Conservation (phyloP, 2,888 invertebrate species). For the Drosophila barbarae region DNA sequence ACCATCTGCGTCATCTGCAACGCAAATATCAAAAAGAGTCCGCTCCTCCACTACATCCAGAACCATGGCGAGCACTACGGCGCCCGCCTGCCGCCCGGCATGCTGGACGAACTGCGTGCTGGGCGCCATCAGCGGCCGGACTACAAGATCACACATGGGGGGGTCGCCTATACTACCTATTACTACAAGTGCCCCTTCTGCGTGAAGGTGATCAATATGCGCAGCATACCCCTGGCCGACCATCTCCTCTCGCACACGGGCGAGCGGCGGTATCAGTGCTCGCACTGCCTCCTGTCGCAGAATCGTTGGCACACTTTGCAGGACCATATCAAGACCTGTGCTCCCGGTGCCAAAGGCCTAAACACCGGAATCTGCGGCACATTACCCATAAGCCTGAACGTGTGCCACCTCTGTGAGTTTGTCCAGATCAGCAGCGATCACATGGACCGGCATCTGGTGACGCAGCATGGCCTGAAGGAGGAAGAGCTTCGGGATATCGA, state of each 20-base stretch:
- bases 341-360: slow-evolving; percentile 17
- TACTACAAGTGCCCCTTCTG: slow-evolving; percentile 76
- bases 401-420: slow-evolving; percentile 87
- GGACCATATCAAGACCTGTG: slow-evolving; percentile 45
- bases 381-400: slow-evolving; percentile 80
- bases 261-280: slow-evolving; percentile 86
- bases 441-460: slow-evolving; percentile 83
- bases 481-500: background rate
- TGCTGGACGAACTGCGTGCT: slow-evolving; percentile 57
- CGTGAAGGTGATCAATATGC: slow-evolving; percentile 24
- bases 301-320: slow-evolving; percentile 20
- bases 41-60: slow-evolving; percentile 62
- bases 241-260: slow-evolving; percentile 89
- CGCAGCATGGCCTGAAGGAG: slow-evolving; percentile 63
- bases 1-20: slow-evolving; percentile 69
- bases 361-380: background rate
- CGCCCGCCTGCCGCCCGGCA: slow-evolving; percentile 69
- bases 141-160: slow-evolving; percentile 4
- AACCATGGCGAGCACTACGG: slow-evolving; percentile 70
- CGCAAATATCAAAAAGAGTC: slow-evolving; percentile 7
- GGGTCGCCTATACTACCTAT: slow-evolving; percentile 16
- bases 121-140: slow-evolving; percentile 39
- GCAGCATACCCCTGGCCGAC: slow-evolving; percentile 80
- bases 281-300: slow-evolving; percentile 80
- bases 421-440: slow-evolving; percentile 84